phyloP scores from a whole-genome alignment of 2,797 vertebrate species.

The Dipus sagitta region DNA sequence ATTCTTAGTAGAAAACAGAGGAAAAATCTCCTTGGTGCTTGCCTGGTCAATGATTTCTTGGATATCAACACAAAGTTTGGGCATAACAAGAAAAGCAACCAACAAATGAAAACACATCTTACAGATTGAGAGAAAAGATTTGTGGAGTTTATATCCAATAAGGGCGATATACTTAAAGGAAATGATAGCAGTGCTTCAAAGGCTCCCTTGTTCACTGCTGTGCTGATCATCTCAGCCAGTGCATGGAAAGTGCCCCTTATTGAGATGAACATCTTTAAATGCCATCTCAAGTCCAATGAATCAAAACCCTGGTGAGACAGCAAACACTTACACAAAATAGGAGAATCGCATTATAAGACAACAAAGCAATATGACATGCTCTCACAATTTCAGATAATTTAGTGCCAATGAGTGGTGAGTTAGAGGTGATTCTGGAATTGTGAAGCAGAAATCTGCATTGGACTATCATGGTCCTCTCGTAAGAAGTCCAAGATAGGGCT shows the following conservation, averaged over 20 bases:
- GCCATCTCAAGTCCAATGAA: background rate
- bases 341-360: background rate
- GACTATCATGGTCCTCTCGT: background rate
- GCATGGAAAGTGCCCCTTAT: background rate
- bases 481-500: conserved; percentile 4
- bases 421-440: background rate
- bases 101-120: background rate
- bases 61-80: background rate
- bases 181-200: background rate
- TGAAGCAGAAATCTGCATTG: background rate
- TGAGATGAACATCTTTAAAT: background rate
- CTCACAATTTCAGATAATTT: conserved; percentile 33
- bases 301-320: background rate
- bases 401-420: background rate
- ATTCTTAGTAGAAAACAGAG: background rate
- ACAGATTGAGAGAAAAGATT: background rate
- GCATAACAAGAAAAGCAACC: background rate
- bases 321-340: background rate
- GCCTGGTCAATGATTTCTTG: background rate
- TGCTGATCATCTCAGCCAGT: background rate
- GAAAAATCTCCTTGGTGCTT: background rate
- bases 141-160: background rate
- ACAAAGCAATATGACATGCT: background rate
- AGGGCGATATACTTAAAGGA: background rate
- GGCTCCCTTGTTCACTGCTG: background rate